Base-by-base conservation (phyloP, 2,888 invertebrate species). In the Endotricha flammealis region DNA sequence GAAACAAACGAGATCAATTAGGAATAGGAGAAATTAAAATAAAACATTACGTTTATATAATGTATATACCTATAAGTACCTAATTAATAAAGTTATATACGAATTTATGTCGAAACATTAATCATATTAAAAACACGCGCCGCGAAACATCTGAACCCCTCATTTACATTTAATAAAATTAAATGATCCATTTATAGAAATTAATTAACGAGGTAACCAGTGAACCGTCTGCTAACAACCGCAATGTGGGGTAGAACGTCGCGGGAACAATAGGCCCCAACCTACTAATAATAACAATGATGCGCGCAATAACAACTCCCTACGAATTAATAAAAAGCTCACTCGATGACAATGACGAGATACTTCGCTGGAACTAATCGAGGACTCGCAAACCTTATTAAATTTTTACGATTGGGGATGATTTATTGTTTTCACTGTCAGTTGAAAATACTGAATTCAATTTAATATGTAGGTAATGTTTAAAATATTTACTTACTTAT, bases 151-250 rank as follows among this genome's bases (percentile, higher is more conserved):
- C 64, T 50, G 50, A 61, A 70, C 74, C 80, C 76, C 75, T 79
- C 68, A 83, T 85, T 86, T 85, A 76, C 76, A 86, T 83, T 83
- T 80, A 80, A 83, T 86, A 67, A 85, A 85, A 86, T 85, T 86
- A 85, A 85, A 86, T 86, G 85, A 86, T 82, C 71, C 86, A 82
- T 85, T 85, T 82, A 80, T 57, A 76, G 73, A 83, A 80, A 85
- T 81, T 86, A 86, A 86, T 85, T 86, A 86, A 85, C 66, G 74
- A 80, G 72, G 68, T 72, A 75, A 57, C 68, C 86, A 80, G 74
- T 82, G 83, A 71, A 77, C 73, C 86, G 83, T 65, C 63, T 65
- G 70, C 63, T 68, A 64, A 64, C 67, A 64, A 63, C 69, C 68
- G 64, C 70, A 59, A 45, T 46, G 36, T 38, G 39, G 50, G 37